Evolutionary conservation across 2,113 vertebrate genomes (phyloP).

Genomic region (Caracal caracal): DNA sequence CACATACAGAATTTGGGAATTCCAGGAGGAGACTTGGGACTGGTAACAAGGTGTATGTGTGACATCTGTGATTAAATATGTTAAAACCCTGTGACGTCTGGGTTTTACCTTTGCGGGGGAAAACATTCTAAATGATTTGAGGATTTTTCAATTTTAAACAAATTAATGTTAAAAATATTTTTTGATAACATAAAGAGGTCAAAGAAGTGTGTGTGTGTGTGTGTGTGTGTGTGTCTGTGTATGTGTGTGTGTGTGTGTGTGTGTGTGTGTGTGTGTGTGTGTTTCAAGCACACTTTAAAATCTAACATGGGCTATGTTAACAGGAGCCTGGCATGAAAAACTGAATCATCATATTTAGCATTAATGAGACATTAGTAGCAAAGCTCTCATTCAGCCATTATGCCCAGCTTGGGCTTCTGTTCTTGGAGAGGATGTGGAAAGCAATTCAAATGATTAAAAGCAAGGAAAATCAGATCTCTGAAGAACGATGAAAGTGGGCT

Average conservation of each 20-base stretch:
- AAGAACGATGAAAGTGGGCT: slow-evolving; percentile 45
- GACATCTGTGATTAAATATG: slow-evolving; percentile 22
- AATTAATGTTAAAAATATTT: slow-evolving; percentile 21
- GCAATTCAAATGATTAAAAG: slow-evolving; percentile 75
- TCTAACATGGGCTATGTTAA: neutral
- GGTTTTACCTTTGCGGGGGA: neutral
- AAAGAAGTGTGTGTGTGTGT: neutral
- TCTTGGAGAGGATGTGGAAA: slow-evolving; percentile 68
- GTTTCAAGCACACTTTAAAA: neutral
- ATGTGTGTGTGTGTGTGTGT: neutral
- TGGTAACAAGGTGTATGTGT: neutral
- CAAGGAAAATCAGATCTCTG: slow-evolving; percentile 67
- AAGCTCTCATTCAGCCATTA: slow-evolving; percentile 12
- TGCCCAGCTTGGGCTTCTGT: slow-evolving; percentile 29
- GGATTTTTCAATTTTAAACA: slow-evolving; percentile 46
- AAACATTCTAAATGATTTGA: slow-evolving; percentile 21
- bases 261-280: neutral
- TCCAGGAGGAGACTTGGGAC: neutral
- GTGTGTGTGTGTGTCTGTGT: neutral
- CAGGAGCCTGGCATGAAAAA: neutral
- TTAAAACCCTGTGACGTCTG: neutral
- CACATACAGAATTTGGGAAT: neutral
- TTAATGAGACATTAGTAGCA: slow-evolving; percentile 1
- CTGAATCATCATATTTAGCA: neutral
- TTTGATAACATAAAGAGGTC: neutral